These are phyloP conservation scores for Lophochroa leadbeateri DNA, from an alignment of 2,113 vertebrate species.

Conservation along the genomic window DNA sequence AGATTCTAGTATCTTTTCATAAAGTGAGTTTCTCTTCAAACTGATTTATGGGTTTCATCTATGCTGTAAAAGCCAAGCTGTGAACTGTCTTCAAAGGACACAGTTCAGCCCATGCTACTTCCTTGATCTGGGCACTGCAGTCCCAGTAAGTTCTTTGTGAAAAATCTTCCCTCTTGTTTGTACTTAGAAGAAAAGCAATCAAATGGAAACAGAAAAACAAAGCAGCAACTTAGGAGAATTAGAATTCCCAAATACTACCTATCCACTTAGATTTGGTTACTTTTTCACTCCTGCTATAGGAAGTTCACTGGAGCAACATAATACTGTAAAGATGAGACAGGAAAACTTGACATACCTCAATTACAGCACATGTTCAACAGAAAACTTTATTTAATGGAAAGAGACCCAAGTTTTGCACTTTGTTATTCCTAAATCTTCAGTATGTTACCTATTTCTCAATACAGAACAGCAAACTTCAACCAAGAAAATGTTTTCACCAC, in stretches of 20 bases:
- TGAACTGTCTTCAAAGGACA: background rate
- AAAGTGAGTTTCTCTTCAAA: background rate
- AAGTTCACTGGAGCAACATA: background rate
- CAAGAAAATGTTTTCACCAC: background rate
- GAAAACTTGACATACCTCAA: background rate
- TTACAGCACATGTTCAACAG: background rate
- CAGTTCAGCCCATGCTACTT: background rate
- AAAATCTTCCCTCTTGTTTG: background rate
- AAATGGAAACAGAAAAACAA: conserved; percentile 21
- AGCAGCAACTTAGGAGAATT: background rate
- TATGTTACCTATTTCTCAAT: background rate
- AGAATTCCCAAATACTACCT: background rate
- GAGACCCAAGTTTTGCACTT: background rate
- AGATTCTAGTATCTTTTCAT: background rate
- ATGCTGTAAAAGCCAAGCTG: background rate
- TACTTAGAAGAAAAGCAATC: background rate
- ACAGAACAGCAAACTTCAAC: background rate
- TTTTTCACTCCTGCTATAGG: background rate
- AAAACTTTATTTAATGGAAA: background rate
- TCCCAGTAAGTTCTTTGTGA: background rate
- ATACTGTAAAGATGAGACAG: background rate
- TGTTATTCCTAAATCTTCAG: background rate
- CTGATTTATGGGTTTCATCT: background rate
- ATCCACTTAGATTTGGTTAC: background rate
- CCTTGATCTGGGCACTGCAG: background rate